Base-by-base conservation (phyloP, 2,113 vertebrate species). In the Otis tarda region DNA sequence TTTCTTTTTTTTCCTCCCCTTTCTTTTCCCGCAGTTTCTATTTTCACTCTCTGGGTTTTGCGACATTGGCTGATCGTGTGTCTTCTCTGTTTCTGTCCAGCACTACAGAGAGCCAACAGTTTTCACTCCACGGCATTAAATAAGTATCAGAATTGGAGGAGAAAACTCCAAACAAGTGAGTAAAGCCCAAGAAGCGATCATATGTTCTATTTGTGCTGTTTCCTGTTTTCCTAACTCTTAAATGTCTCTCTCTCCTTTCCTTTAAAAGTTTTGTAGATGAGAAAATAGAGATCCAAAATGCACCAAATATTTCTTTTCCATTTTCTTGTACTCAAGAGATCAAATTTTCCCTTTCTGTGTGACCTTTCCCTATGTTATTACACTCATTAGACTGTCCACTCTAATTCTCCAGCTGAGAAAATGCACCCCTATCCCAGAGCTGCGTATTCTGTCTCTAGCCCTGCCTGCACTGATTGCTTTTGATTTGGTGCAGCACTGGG, bases 161-260 rank as follows among this genome's bases (percentile, higher is more conserved):
- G 94, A 92, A 98, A 96, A 94, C 97, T 98, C 81, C 98, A 98
- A 53, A 96, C 71, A 0, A 97, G 98, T 98, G 95, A 98, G 98
- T 98, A 95, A 89, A 96, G 11, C 23, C 49, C 4, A 12, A 76
- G 41, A 47, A 82, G 21, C 1, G 0, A 39, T 7, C 71, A 7
- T 12, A 5, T 27, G 23, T 74, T 63, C 60, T 77, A 0, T 55
- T 65, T 4, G 4, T 55, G 6, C 33, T 49, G 14, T 39, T 22
- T 65, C 10, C 41, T 35, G 3, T 69, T 61, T 59, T 67, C 30
- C 5, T 24, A 13, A 12, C 49, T 73, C 49, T 35, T 39, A 64
- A 14, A 50, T 30, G 2, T 23, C 23, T 68, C 4, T 23, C 74
- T 60, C 18, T 33, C 11, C 31, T 56, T 81, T 49, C 18, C 76